Evolutionary conservation across 2,113 vertebrate species (phyloP).

Genomic region (Miniopterus natalensis): DNA sequence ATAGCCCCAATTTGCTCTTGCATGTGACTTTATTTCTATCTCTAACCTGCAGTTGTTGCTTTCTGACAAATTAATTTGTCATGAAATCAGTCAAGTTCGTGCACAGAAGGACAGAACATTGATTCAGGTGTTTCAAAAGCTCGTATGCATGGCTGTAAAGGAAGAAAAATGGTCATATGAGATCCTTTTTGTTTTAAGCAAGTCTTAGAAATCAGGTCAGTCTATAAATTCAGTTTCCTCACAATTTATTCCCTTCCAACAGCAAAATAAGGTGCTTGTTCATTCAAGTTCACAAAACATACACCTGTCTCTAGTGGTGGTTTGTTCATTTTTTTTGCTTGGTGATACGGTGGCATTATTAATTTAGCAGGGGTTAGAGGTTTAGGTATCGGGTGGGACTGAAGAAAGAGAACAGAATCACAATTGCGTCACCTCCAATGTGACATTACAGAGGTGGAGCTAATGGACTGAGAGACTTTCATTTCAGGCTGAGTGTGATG

Average conservation of each 20-base stretch:
- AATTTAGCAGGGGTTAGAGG: neutral
- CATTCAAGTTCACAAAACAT: constrained; percentile 24
- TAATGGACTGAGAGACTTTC: neutral
- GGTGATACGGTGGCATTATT: neutral
- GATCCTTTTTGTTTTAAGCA: constrained; percentile 69
- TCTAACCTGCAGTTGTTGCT: constrained; percentile 68
- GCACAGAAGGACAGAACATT: neutral
- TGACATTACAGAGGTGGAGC: accelerated
- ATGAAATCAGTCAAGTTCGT: constrained; percentile 42
- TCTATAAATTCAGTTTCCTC: constrained; percentile 66
- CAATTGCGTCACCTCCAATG: neutral
- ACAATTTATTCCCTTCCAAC: constrained; percentile 49
- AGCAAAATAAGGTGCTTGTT: constrained; percentile 43
- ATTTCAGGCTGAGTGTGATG: neutral
- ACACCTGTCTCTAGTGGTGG: neutral
- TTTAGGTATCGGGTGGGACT: neutral
- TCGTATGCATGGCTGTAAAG: neutral
- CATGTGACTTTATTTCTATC: constrained; percentile 77
- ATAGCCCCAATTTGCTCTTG: constrained; percentile 66
- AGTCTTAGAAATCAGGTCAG: constrained; percentile 80
- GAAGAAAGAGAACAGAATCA: neutral
- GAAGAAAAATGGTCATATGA: neutral
- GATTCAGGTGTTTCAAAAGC: constrained; percentile 17
- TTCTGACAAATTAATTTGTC: constrained; percentile 68
- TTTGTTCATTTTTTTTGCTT: constrained; percentile 16